Base-by-base conservation (phyloP, 2,888 invertebrate genomes). In the Gymnosoma rotundatum region DNA sequence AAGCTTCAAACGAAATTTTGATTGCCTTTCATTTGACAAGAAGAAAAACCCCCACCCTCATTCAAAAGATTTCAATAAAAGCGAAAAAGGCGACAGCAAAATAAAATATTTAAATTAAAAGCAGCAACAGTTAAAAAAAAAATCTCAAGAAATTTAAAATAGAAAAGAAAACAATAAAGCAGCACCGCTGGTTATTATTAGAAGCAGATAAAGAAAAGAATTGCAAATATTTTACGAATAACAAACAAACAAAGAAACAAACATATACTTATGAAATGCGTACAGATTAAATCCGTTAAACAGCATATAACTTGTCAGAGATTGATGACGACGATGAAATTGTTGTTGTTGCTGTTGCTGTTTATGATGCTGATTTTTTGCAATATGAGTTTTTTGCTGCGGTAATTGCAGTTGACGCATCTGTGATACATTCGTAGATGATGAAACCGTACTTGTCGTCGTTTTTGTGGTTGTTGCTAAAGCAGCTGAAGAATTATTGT, bases 201-300 rank as follows among this genome's bases (percentile, higher is more conserved):
- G 60, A 69, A 78, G 61, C 50, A 48, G 21, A 52, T 72, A 61
- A 48, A 66, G 18, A 25, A 69, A 52, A 36, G 12, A 14, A 70
- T 32, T 21, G 18, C 45, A 54, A 45, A 20, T 25, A 52, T 42
- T 42, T 12, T 38, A 18, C 9, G 36, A 20, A 52, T 58, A 70
- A 18, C 64, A 64, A 25, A 25, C 25, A 25, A 25, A 2, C 4
- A 25, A 25, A 25, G 2, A 25, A 25, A 25, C 32, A 72, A 50
- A 21, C 63, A 54, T 56, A 81, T 80, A 83, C 76, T 73, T 75
- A 79, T 60, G 58, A 56, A 72, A 66, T 76, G 72, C 83, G 83
- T 83, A 83, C 83, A 83, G 75, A 79, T 83, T 70, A 79, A 83
- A 83, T 83, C 83, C 83, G 66, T 83, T 83, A 72, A 83, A 83